Evolutionary conservation across 64 coral and sea anemone species (phyloP), one percentile per base, ranked within the genome.

Genomic region (Montipora sp.): DNA sequence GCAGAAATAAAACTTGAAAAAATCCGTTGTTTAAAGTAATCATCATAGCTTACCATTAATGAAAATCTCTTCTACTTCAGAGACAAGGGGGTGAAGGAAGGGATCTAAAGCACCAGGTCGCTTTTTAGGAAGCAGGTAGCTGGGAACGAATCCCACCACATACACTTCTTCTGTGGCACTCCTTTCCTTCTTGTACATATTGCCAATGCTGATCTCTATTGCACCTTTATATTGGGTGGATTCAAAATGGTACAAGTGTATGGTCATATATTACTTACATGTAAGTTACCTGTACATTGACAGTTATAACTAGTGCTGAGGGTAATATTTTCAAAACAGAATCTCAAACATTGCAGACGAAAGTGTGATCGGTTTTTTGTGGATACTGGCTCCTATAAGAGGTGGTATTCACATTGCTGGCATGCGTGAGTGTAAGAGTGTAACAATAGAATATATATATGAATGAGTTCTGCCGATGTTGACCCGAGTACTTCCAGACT

Each of bases 51-150:
- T 86, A 68, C 83, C 59, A 84, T 19, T 23, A 43, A 84, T 63
- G 27, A 61, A 63, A 84, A 63, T 59, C 5, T 63, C 81, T 43
- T 84, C 81, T 3, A 63, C 81, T 43, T 87, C 83, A 47, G 83
- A 87, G 66, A 87, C 46, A 15, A 87, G 66, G 66, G 83, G 83
- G 72, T 71, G 59, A 19, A 87, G 83, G 19, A 87, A 87, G 15
- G 83, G 83, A 87, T 87, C 83, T 19, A 87, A 48, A 24, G 65
- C 44, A 87, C 65, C 53, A 47, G 83, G 83, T 20, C 36, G 83
- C 66, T 71, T 83, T 87, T 87, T 87, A 50, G 83, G 65, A 4
- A 87, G 66, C 59, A 65, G 19, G 4, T 87, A 72, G 19, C 14
- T 87, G 48, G 63, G 66, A 0, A 87, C 45, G 72, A 71, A 87